Evolutionary conservation across 2,888 invertebrate species (phyloP), one percentile per base, ranked within the genome.

Genomic region (Boloria selene): DNA sequence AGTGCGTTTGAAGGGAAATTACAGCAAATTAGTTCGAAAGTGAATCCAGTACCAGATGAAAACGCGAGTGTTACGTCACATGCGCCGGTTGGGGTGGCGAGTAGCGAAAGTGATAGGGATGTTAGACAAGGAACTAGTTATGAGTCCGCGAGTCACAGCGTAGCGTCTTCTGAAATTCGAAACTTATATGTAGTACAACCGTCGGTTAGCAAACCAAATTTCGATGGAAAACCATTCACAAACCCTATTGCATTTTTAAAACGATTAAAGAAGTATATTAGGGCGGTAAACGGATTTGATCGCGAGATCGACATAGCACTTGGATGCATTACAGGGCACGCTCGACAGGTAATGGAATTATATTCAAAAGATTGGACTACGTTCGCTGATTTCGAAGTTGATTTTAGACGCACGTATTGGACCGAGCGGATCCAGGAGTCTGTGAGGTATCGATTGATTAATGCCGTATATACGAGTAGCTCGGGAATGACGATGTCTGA

Each of bases 291-390:
- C n/a, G 45, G 45, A 10, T 45, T 45, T 10, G 45, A 45, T 4
- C 45, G 45, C n/a, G 45, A 45, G 45, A 45, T 45, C n/a, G 45
- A 45, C 45, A 44, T 44, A 44, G 44, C 44, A n/a, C n/a, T 45
- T 4, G 45, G 45, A 14, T 45, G 45, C 45, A 45, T 45, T 45
- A 45, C 45, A n/a, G 45, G 45, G n/a, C 45, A 45, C 13, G 45
- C 45, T n/a, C 45, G 45, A 45, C 13, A 45, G 13, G 45, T 45
- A 0, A 45, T 45, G 45, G 45, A 6, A 45, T 45, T 45, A 45
- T 6, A 45, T 6, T 45, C 45, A 7, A 45, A 45, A n/a, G 45
- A n/a, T 4, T 45, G 45, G 45, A n/a, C 45, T 45, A 45, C 45
- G n/a, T 45, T 45, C 45, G 10, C 45, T n/a, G 45, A 45, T 45